Conservation (phyloP, 1,140 invertebrate genomes). For the Zaprionus davidi region DNA sequence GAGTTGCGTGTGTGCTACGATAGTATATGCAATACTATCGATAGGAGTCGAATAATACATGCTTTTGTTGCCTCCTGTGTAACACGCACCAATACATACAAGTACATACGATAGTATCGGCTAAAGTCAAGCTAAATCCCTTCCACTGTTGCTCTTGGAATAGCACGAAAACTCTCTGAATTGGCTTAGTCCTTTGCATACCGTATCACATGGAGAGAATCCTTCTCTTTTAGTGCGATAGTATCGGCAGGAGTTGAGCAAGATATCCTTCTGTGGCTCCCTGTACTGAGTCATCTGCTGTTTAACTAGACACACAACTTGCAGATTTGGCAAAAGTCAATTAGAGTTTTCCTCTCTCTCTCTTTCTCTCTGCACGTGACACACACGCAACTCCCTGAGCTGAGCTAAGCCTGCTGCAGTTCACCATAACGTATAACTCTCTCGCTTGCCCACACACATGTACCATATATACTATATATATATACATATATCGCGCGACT, state of each 20-base stretch:
- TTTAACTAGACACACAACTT: not conserved
- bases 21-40: not conserved
- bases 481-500: constrained; percentile 29
- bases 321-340: not conserved
- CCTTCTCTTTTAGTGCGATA: not conserved
- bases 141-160: not conserved
- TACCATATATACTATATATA: constrained; percentile 38
- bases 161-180: not conserved
- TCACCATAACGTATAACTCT: constrained; percentile 16
- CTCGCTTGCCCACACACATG: constrained; percentile 36
- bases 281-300: too few relatives aligned
- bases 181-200: too few relatives aligned
- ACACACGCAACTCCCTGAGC: constrained; percentile 2
- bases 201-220: too few relatives aligned
- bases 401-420: not conserved
- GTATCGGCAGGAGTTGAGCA: not conserved
- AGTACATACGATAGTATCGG: not conserved
- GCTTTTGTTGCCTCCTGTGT: too few relatives aligned
- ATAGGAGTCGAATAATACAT: too few relatives aligned
- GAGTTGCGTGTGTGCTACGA: not conserved
- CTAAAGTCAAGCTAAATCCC: not conserved
- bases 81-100: not conserved
- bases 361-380: not conserved
- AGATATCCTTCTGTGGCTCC: too few relatives aligned
- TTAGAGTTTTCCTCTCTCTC: not conserved